Evolutionary conservation across 2,888 invertebrate species (phyloP), one percentile per base, ranked within the genome.

Genomic region (Apodemia mormo): DNA sequence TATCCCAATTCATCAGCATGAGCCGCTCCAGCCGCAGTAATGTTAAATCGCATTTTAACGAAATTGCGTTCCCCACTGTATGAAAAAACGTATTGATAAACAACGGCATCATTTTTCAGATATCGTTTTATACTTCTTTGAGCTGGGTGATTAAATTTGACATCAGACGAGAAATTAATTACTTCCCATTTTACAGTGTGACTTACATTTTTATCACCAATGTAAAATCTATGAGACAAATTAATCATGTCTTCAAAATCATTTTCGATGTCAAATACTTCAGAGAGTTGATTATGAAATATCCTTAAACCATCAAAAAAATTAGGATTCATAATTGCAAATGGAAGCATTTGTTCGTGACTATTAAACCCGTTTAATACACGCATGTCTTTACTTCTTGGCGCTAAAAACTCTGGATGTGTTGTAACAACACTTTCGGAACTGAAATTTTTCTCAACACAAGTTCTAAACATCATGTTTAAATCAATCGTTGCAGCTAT

Each of bases 11-110:
- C 82, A 71, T 82, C 81, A 5, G 76, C 76, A 69, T 84, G 84
- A 1, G 76, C 67, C 0, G 81, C 80, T 0, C 80, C 81, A 1
- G 68, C 73, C 0, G 43, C 65, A 0, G 73, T 76, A 0, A 80
- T 68, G 30, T 80, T 79, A 0, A 67, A 43, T 2, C 49, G 74
- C 14, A 72, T 67, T 74, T 84, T 86, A 0, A 76, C 70, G 68
- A 82, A 81, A 68, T 85, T 84, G 69, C 86, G 81, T 2, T 73
- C 77, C 4, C 87, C 86, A 33, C 77, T 77, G 70, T 87, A 85
- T 6, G 78, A 77, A 68, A 88, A 88, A 56, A 85, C 45, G 52
- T 84, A 87, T 65, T 81, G 77, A 72, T 80, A 87, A 0, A 79
- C 74, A 14, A 61, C 71, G 10, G 77, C 80, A 49, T 77, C 80